Base-by-base conservation (phyloP, 2,113 vertebrate species). In the Seriola rivoliana region DNA sequence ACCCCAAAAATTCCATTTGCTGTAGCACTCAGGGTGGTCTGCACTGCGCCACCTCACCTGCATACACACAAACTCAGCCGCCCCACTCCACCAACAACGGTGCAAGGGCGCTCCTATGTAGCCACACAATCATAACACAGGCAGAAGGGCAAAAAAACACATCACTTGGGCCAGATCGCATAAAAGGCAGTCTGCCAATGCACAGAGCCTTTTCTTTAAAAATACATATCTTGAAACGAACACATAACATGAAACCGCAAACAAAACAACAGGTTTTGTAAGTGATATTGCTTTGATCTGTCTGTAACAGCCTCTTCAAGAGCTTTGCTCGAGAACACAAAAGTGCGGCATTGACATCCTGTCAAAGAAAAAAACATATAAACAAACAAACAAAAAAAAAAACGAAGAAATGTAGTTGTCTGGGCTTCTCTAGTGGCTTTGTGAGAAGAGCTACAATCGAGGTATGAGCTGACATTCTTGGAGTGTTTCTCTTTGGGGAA, bases 401-500 rank as follows among this genome's bases (percentile, higher is more conserved):
- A 25, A 42, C 23, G 72, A 75, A 82, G 78, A 74, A 59, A 46
- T 19, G 32, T 25, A 67, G 50, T 5, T 79, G 81, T 59, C 59
- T 64, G 50, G 63, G 82, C 36, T 85, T 85, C 82, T 83, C 84
- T 38, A 6, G 77, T 72, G 82, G n/a, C 52, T 89, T 75, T 60
- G 46, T 65, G 25, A 40, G 48, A 12, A 34, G 48, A 79, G 73
- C 75, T 62, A 42, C 46, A 70, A 59, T 21, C 25, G 58, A 59
- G 32, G 63, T 44, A 68, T 9, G 46, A 76, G 79, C 70, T 79
- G 72, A 82, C 80, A 79, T 42, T 84, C 57, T 67, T 36, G 32
- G 69, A 63, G 75, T 34, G n/a, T 66, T 82, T 68, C 29, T 88
- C 81, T 79, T 81, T 6, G 21, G 83, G 82, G 82, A 88, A 81